Conservation (phyloP, 2,113 vertebrate species). For the Empidonax traillii region DNA sequence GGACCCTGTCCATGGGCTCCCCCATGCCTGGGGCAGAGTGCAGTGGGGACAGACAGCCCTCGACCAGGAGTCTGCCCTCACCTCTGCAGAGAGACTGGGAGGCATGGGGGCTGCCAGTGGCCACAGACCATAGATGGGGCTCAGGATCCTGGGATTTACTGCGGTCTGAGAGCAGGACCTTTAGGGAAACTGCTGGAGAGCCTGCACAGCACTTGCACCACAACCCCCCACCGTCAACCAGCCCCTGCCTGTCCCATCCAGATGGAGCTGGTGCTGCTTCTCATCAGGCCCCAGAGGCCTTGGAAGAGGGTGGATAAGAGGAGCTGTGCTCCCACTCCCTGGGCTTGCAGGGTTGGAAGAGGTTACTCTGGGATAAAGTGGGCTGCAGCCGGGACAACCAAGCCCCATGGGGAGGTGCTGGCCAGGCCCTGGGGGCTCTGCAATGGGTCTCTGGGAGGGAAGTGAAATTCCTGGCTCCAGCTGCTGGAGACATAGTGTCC, state of each 20-base stretch:
- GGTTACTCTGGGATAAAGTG: slow-evolving; percentile 5
- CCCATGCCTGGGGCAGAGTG: neutral
- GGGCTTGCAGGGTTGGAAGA: neutral
- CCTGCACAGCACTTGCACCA: neutral
- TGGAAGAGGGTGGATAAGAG: neutral
- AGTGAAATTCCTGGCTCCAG: neutral
- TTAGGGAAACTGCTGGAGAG: neutral
- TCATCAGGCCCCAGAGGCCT: neutral
- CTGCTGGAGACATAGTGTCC: neutral
- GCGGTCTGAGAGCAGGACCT: neutral
- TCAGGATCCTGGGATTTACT: neutral
- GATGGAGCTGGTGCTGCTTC: slow-evolving; percentile 48
- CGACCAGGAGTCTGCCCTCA: neutral
- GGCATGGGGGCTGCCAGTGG: rapidly evolving
- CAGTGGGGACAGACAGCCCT: neutral
- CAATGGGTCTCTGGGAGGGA: neutral
- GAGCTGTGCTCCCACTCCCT: neutral
- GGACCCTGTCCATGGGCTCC: neutral
- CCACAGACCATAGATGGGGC: rapidly evolving
- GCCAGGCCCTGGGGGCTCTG: neutral
- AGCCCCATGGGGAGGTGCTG: neutral
- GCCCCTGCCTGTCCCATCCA: neutral
- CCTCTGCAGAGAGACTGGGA: neutral
- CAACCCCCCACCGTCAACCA: neutral
- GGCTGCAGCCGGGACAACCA: neutral